phyloP scores from a whole-genome alignment of 1,140 invertebrate species.

The Aphis craccivora region DNA sequence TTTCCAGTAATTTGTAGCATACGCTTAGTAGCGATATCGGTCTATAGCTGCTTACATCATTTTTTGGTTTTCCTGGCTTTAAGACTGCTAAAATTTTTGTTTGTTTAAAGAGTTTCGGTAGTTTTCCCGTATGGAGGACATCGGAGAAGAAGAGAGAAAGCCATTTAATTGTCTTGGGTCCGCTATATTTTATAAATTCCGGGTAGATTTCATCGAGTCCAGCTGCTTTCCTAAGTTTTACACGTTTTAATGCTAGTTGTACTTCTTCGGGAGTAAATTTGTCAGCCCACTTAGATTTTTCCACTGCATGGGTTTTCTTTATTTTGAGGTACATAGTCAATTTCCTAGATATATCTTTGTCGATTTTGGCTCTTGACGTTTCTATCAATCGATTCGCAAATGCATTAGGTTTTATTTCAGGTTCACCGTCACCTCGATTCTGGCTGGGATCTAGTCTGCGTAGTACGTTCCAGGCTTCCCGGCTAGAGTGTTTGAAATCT shows the following conservation, averaged over 20 bases:
- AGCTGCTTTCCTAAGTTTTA: slow-evolving; percentile 53
- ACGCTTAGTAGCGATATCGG: slow-evolving; percentile 55
- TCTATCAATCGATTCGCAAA: slow-evolving; percentile 50
- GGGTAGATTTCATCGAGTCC: slow-evolving; percentile 53
- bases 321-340: slow-evolving; percentile 12
- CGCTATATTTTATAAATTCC: slow-evolving; percentile 46
- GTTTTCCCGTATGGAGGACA: slow-evolving; percentile 8
- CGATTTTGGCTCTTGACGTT: slow-evolving; percentile 40
- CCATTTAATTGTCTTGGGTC: slow-evolving; percentile 43
- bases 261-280: slow-evolving; percentile 43
- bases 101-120: slow-evolving; percentile 58
- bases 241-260: slow-evolving; percentile 54
- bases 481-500: slow-evolving; percentile 53
- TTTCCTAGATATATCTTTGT: slow-evolving; percentile 45
- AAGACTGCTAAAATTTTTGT: slow-evolving; percentile 54
- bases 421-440: not conserved
- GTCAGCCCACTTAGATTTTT: slow-evolving; percentile 9
- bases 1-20: slow-evolving; percentile 57
- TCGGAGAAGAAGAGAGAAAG: slow-evolving; percentile 42
- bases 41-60: slow-evolving; percentile 52
- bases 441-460: not conserved
- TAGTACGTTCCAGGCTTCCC: slow-evolving; percentile 38
- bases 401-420: slow-evolving; percentile 42
- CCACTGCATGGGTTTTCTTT: slow-evolving; percentile 39
- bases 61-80: slow-evolving; percentile 57